Base-by-base conservation (phyloP, 2,888 invertebrate genomes). In the Digitonthophagus gazella region DNA sequence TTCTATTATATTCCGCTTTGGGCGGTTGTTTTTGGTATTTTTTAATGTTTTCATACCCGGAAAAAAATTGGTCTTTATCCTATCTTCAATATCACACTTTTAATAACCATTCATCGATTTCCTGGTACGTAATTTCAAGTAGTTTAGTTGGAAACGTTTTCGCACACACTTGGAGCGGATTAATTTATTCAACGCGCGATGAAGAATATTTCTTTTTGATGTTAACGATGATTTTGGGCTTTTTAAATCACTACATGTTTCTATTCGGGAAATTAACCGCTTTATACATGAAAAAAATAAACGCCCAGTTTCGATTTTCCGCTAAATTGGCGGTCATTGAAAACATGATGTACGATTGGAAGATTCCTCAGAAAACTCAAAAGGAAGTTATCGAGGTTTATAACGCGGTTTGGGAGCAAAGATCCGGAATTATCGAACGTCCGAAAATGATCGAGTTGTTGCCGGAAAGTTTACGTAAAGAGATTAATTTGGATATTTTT, bases 161-260 rank as follows among this genome's bases (percentile, higher is more conserved):
- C 4, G 67, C 63, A 19, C 69, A 69, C 20, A 69, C 66, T 22
- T 69, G 64, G 64, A 15, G 66, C 44, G 69, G 66, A 8, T 61
- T 69, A 15, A 64, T 69, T 15, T 66, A 55, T 2, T 44, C 64
- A 54, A 66, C 66, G 15, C 64, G 66, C 18, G 8, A 14, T 15
- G 19, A 3, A n/a, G 69, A 69, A 44, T 22, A 55, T 3, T 5
- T 57, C 4, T 20, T 69, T 14, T 67, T 69, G 8, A 14, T 20
- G 20, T 6, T 63, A 8, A 67, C 64, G 14, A 66, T 69, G 66
- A 14, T 69, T 0, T 15, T 66, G 15, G 69, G 69, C 3, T 69
- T 69, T 44, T 57, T 66, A 15, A 66, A 65, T n/a, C 69, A 69
- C 19, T 65, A 63, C 3, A 69, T 69, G 69, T 63, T 69, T 19